A percentile compares a stretch with the other conserved stretches of the same genome.
Conservation (phyloP, 2,113 vertebrate species). For the Motacilla alba region DNA sequence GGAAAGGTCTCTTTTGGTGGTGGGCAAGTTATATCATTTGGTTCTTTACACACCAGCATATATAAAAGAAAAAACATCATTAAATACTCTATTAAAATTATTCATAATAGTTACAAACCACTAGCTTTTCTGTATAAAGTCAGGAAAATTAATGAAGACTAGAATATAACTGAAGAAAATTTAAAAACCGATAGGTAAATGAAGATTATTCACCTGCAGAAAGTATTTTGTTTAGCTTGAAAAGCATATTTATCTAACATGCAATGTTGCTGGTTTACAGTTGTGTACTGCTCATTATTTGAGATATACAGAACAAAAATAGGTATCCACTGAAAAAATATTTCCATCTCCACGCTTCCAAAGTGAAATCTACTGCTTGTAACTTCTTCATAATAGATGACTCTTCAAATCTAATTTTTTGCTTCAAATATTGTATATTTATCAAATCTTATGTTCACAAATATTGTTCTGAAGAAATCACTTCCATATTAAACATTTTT, state of each 20-base stretch:
- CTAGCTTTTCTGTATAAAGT: background rate
- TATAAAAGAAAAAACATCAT: background rate
- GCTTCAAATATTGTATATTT: slow-evolving; percentile 22
- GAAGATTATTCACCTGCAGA: background rate
- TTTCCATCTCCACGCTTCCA: background rate
- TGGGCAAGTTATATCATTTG: background rate
- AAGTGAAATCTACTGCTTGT: background rate
- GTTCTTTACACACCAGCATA: background rate
- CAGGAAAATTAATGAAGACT: background rate
- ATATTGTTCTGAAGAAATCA: slow-evolving; percentile 14
- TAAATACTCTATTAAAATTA: background rate
- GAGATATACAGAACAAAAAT: background rate
- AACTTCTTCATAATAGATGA: slow-evolving; percentile 14
- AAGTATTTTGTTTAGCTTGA: background rate
- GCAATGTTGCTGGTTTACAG: background rate
- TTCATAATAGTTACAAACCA: background rate
- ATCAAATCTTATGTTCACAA: background rate
- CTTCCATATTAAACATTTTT: slow-evolving; percentile 14
- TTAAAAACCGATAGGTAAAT: background rate
- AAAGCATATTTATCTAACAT: background rate
- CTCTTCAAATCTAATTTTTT: slow-evolving; percentile 23
- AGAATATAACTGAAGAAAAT: background rate
- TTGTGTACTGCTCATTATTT: background rate
- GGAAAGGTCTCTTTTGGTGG: background rate
- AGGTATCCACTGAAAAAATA: background rate